phyloP scores from a whole-genome alignment of 53 echinoderm and acorn worm species.

The Holothuria scabra region DNA sequence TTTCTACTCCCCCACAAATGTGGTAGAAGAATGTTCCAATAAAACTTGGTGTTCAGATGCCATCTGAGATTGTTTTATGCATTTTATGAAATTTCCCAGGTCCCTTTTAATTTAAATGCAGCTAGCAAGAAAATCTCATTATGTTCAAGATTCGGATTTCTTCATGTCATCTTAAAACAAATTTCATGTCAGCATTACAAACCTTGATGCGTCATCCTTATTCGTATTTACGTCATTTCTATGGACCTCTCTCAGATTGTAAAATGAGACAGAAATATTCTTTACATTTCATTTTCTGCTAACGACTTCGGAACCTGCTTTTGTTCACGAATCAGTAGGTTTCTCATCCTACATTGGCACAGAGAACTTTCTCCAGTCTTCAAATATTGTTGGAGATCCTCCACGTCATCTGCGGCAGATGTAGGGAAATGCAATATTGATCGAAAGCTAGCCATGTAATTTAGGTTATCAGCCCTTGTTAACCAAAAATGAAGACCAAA shows the following conservation, averaged over 20 bases:
- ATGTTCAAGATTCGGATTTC: too few relatives aligned
- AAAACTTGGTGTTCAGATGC: too few relatives aligned
- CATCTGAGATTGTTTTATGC: too few relatives aligned
- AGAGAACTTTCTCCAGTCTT: not conserved
- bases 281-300: not conserved
- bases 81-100: too few relatives aligned
- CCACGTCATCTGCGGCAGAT: constrained; percentile 37
- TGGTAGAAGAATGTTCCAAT: too few relatives aligned
- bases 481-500: constrained; percentile 32
- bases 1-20: too few relatives aligned
- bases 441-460: constrained; percentile 28
- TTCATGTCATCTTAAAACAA: too few relatives aligned
- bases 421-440: constrained; percentile 45
- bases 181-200: not conserved
- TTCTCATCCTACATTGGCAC: constrained; percentile 15
- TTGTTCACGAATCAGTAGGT: constrained; percentile 36
- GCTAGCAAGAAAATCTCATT: too few relatives aligned
- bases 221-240: constrained; percentile 24
- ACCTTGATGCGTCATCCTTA: not conserved
- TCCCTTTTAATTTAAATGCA: too few relatives aligned
- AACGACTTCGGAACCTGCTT: constrained; percentile 10
- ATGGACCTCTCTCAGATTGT: constrained; percentile 8
- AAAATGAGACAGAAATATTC: not conserved
- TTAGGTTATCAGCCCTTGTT: constrained; percentile 38
- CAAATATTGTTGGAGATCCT: constrained; percentile 3